Evolutionary conservation across 2,797 vertebrate genomes (phyloP).

Genomic region (Liparis tanakae): DNA sequence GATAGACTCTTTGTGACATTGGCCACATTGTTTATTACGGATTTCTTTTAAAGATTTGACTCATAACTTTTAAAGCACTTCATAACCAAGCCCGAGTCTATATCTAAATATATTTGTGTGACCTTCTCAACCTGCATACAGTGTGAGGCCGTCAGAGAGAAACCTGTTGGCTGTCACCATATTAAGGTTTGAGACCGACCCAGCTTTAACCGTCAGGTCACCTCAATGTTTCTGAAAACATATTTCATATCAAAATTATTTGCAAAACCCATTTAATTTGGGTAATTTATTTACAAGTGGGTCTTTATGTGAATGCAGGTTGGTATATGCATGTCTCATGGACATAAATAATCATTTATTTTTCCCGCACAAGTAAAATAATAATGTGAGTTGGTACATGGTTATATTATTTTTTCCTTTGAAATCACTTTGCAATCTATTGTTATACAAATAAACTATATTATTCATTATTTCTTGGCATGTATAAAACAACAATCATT

Average conservation of each 20-base stretch:
- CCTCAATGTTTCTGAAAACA: neutral
- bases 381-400: neutral
- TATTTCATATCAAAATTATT: neutral
- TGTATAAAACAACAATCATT: conserved; percentile 15
- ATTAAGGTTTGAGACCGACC: neutral
- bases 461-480: neutral
- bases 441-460: neutral
- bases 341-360: neutral
- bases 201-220: neutral
- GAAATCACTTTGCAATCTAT: neutral
- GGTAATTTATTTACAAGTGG: neutral
- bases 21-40: neutral
- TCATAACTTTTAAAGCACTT: conserved; percentile 11
- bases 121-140: neutral
- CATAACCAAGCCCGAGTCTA: neutral
- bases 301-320: neutral
- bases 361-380: neutral
- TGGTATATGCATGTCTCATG: neutral
- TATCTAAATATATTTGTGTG: neutral
- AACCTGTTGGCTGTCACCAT: conserved; percentile 1
- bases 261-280: neutral
- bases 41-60: conserved; percentile 1
- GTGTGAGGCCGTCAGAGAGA: neutral
- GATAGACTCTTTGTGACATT: neutral
- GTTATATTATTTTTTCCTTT: neutral